Percentiles rank a stretch among this genome's conserved stretches.
These are phyloP conservation scores for Drosophila nr. perissopoda DNA, from an alignment of 2,888 invertebrate species.

Conservation along the genomic window DNA sequence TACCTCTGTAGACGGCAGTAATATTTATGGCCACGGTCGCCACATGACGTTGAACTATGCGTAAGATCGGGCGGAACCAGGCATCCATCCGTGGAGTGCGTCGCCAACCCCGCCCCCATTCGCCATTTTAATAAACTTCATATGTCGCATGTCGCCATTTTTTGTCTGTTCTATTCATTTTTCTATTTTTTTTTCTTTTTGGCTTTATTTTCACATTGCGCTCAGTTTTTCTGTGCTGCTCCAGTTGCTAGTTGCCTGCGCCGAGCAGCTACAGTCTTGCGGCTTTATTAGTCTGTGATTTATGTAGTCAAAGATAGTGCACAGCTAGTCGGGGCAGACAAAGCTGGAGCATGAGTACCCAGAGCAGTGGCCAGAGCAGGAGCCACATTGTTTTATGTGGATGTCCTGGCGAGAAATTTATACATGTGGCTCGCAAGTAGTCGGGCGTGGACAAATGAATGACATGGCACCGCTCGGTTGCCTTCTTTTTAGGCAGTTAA, in stretches of 20 bases:
- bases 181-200: constrained; percentile 35
- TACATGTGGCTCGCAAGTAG: constrained; percentile 73
- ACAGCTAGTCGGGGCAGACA: constrained; percentile 48
- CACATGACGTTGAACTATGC: constrained; percentile 80
- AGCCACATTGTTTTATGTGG: constrained; percentile 50
- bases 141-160: constrained; percentile 83
- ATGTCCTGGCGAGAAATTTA: constrained; percentile 74
- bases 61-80: constrained; percentile 47
- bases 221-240: constrained; percentile 26
- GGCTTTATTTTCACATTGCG: constrained; percentile 53
- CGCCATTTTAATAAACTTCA: constrained; percentile 83
- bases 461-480: constrained; percentile 65
- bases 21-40: constrained; percentile 76
- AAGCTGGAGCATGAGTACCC: constrained; percentile 6
- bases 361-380: neutral
- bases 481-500: constrained; percentile 68
- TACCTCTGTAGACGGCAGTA: constrained; percentile 16
- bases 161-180: constrained; percentile 45
- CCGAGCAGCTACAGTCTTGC: constrained; percentile 70
- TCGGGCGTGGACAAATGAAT: constrained; percentile 80
- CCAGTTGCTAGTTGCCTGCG: constrained; percentile 11
- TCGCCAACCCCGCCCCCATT: constrained; percentile 20
- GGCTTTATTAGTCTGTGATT: constrained; percentile 83
- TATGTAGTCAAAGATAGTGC: constrained; percentile 82
- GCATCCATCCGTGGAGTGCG: neutral